Evolutionary conservation across 2,888 invertebrate species (phyloP), one percentile per base, ranked within the genome.

Genomic region (Cephus pulcher): DNA sequence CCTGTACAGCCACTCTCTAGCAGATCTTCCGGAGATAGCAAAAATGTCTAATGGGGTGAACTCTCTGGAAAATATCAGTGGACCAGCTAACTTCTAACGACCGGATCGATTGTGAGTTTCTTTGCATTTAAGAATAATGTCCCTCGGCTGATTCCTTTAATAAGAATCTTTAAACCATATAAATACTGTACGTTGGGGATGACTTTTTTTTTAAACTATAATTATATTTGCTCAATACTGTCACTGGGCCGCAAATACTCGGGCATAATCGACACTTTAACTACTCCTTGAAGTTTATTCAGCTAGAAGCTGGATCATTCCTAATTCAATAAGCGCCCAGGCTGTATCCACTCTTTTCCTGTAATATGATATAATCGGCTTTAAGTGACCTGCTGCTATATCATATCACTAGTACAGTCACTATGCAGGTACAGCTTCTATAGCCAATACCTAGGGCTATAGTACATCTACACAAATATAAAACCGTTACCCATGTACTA

Each of bases 31-130:
- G 80, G 86, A 89, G 90, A 90, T 89, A 90, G 89, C 87, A 88
- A 88, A 90, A 89, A 90, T 90, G 90, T 89, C 90, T 91, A 90
- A 91, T 91, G 90, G 91, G 88, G 90, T 90, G 90, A 90, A 91
- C 89, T 91, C 90, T 86, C 84, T 84, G 90, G 90, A 90, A 91
- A 91, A 91, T 90, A 88, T 88, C 87, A 80, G 84, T 83, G 84
- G 84, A 85, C 85, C 87, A 85, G 86, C 84, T 85, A 69, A 70
- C 73, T 78, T 75, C 37, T 78, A 78, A 37, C 86, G 82, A 75
- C 85, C 80, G 82, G 84, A 84, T 79, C 85, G 80, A 56, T 56
- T 9, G 80, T 84, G 85, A 82, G 84, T 56, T 56, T 56, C 56
- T 56, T 56, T 56, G 56, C 56, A 56, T 56, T 56, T 23, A 23